phyloP scores from a whole-genome alignment of 2,113 vertebrate species.

The Callorhinus ursinus region DNA sequence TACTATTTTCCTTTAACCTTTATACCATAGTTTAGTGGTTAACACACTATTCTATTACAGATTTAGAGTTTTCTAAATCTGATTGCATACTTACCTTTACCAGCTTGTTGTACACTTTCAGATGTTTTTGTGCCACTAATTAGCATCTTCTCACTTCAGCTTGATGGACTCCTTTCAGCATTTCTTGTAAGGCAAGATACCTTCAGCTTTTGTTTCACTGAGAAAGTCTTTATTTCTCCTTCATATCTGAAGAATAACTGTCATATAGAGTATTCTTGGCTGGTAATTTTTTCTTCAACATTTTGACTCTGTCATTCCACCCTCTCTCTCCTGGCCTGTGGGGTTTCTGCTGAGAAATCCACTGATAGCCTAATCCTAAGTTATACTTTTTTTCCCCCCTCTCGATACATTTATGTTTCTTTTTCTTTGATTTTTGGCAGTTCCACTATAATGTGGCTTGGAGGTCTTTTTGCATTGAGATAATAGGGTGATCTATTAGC shows the following conservation, averaged over 20 bases:
- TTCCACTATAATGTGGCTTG: not conserved
- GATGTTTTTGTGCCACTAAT: not conserved
- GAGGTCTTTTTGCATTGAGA: not conserved
- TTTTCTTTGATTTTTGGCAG: not conserved
- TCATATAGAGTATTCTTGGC: not conserved
- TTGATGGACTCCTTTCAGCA: not conserved
- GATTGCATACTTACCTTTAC: not conserved
- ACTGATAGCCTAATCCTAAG: not conserved
- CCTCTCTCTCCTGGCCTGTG: not conserved
- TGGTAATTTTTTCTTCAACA: not conserved
- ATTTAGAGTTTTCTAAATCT: not conserved
- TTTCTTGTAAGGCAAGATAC: not conserved
- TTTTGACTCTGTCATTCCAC: not conserved
- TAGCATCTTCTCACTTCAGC: not conserved
- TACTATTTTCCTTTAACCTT: not conserved
- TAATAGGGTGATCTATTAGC: not conserved
- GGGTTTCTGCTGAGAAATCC: not conserved
- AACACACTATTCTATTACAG: not conserved
- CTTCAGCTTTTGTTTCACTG: not conserved
- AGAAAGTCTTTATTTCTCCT: not conserved
- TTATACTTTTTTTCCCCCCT: not conserved
- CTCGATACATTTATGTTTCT: not conserved
- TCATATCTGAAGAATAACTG: not conserved
- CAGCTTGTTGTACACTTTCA: not conserved
- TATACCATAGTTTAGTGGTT: not conserved